Evolutionary conservation across 2,113 vertebrate genomes (phyloP).

Genomic region (Irena cyanogastra): DNA sequence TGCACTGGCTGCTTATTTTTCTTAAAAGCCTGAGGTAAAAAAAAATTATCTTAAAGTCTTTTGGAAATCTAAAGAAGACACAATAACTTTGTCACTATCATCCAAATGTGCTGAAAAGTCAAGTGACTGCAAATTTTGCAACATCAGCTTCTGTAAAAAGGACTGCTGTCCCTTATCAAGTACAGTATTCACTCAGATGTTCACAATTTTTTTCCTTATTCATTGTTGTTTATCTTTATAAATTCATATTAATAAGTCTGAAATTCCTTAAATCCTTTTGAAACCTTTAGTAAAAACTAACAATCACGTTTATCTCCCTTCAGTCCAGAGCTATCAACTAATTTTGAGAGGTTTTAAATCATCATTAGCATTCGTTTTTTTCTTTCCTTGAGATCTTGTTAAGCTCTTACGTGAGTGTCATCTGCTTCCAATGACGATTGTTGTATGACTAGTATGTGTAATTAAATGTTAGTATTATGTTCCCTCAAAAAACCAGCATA

Average conservation of each 20-base stretch:
- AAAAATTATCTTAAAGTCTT: background rate
- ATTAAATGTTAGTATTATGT: background rate
- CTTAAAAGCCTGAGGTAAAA: background rate
- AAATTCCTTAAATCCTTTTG: background rate
- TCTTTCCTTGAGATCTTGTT: background rate
- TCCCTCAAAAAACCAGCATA: background rate
- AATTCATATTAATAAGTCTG: background rate
- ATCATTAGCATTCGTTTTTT: background rate
- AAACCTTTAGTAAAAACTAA: background rate
- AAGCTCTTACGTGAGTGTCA: background rate
- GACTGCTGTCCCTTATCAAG: background rate
- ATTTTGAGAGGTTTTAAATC: background rate
- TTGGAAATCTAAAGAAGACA: background rate
- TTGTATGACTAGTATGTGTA: background rate
- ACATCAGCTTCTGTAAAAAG: background rate
- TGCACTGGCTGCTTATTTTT: background rate
- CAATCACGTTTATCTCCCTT: background rate
- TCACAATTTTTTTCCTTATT: background rate
- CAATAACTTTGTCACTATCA: background rate
- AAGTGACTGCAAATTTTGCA: background rate
- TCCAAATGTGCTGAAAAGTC: background rate
- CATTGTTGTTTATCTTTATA: background rate
- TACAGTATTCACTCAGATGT: background rate
- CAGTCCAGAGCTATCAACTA: background rate
- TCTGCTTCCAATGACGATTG: background rate